Evolutionary conservation across 2,797 vertebrate genomes (phyloP).

Genomic region (Pogonophryne albipinna): DNA sequence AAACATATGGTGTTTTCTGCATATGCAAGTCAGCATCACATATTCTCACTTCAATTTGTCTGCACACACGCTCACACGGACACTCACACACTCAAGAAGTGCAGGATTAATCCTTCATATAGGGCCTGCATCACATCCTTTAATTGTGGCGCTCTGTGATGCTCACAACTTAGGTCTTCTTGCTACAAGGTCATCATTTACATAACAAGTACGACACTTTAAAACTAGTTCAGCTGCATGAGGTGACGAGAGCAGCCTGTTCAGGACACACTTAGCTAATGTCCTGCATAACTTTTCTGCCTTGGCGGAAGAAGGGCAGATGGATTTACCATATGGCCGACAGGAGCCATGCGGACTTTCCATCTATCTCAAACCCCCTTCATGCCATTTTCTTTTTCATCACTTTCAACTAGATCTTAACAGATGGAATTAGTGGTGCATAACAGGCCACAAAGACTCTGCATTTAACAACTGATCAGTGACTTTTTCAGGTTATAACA

Average conservation of each 20-base stretch:
- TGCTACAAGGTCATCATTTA: slow-evolving; percentile 7
- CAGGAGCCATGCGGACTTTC: slow-evolving; percentile 55
- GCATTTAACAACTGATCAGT: slow-evolving; percentile 10
- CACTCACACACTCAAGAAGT: slow-evolving; percentile 21
- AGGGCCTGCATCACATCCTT: slow-evolving; percentile 14
- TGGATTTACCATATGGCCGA: slow-evolving; percentile 76
- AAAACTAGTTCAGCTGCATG: slow-evolving; percentile 24
- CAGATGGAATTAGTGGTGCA: slow-evolving; percentile 18
- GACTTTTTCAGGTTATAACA: slow-evolving; percentile 10
- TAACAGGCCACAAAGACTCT: not conserved
- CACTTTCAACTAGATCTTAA: slow-evolving; percentile 29
- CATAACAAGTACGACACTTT: slow-evolving; percentile 17
- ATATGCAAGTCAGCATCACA: slow-evolving; percentile 52
- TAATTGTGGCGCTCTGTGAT: slow-evolving; percentile 10
- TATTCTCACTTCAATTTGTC: slow-evolving; percentile 16
- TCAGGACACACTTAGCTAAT: slow-evolving; percentile 37
- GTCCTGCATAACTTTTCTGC: slow-evolving; percentile 56
- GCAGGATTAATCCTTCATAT: slow-evolving; percentile 29
- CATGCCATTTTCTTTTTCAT: slow-evolving; percentile 2
- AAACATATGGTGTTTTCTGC: slow-evolving; percentile 71
- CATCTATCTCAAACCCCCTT: slow-evolving; percentile 22
- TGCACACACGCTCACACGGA: slow-evolving; percentile 19
- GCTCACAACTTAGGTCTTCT: not conserved
- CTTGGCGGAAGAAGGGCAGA: slow-evolving; percentile 63
- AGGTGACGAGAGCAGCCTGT: slow-evolving; percentile 37